These are phyloP conservation scores for Thamnophis elegans DNA, from an alignment of 2,797 vertebrate genomes.

Conservation along the genomic window DNA sequence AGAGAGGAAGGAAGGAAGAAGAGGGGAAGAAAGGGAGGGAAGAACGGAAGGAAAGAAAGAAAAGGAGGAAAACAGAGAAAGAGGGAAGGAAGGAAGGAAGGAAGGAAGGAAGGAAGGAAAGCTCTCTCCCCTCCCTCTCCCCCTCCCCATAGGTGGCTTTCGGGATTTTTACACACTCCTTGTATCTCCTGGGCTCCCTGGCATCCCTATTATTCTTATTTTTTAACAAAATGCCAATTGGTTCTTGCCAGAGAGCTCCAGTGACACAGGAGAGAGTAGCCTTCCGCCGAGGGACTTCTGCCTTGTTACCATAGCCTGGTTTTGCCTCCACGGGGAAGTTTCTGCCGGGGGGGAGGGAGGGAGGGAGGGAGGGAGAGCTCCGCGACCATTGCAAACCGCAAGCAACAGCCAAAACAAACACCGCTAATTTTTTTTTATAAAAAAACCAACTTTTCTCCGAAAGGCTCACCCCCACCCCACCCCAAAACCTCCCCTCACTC, in stretches of 20 bases:
- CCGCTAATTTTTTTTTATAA: not conserved
- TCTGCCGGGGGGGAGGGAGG: not conserved
- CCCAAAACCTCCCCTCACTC: not conserved
- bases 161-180: constrained; percentile 7
- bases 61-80: not conserved
- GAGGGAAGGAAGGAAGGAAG: too few species aligned
- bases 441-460: constrained; percentile 27
- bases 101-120: not conserved
- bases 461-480: not conserved
- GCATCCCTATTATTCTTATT: constrained; percentile 1
- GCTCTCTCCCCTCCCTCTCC: not conserved
- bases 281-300: constrained; percentile 26
- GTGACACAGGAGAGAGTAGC: not conserved
- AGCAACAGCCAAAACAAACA: constrained; percentile 15
- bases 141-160: not conserved
- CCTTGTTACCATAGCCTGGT: constrained; percentile 21
- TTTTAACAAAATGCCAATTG: constrained; percentile 44
- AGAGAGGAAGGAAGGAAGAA: too few species aligned
- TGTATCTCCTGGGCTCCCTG: constrained; percentile 38
- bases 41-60: not conserved
- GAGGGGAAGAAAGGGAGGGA: too few species aligned
- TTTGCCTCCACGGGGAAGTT: not conserved
- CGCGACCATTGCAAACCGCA: not conserved
- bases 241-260: constrained; percentile 42
- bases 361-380: not conserved